phyloP scores from a whole-genome alignment of 2,888 invertebrate species.

The Reticulitermes lucifugus region DNA sequence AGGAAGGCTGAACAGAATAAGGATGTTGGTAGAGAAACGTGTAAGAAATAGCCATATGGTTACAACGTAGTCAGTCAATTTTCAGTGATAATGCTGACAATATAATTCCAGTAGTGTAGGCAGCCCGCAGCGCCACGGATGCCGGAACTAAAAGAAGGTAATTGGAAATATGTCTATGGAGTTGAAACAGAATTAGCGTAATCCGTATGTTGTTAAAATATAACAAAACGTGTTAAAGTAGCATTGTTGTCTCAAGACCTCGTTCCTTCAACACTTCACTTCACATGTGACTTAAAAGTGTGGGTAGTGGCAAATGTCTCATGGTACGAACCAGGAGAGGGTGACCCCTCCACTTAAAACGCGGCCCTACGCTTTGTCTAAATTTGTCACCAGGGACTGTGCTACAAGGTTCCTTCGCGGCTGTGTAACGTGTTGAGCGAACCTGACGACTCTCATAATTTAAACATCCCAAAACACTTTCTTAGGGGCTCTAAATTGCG shows the following conservation, averaged over 20 bases:
- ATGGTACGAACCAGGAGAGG: background rate
- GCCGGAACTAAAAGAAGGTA: too few relatives aligned
- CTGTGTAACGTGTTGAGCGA: background rate
- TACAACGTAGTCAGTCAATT: too few relatives aligned
- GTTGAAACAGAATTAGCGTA: too few relatives aligned
- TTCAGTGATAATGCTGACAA: too few relatives aligned
- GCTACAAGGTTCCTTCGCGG: background rate
- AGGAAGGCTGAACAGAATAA: too few relatives aligned
- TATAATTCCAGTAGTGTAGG: too few relatives aligned
- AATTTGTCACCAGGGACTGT: conserved; percentile 24
- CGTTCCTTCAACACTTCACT: background rate
- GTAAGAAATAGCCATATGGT: too few relatives aligned
- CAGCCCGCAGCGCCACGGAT: too few relatives aligned
- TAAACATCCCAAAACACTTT: conserved; percentile 7
- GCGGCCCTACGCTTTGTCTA: conserved; percentile 22
- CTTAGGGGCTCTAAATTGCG: background rate
- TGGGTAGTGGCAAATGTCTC: background rate
- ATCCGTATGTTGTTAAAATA: too few relatives aligned
- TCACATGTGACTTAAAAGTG: background rate
- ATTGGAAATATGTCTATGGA: too few relatives aligned
- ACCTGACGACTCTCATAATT: conserved; percentile 5
- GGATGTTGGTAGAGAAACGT: too few relatives aligned
- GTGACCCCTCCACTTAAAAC: conserved; percentile 23
- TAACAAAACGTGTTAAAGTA: too few relatives aligned
- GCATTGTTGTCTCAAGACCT: background rate